phyloP scores from a whole-genome alignment of 2,888 invertebrate species.

The Chrysotoxum bicinctum region DNA sequence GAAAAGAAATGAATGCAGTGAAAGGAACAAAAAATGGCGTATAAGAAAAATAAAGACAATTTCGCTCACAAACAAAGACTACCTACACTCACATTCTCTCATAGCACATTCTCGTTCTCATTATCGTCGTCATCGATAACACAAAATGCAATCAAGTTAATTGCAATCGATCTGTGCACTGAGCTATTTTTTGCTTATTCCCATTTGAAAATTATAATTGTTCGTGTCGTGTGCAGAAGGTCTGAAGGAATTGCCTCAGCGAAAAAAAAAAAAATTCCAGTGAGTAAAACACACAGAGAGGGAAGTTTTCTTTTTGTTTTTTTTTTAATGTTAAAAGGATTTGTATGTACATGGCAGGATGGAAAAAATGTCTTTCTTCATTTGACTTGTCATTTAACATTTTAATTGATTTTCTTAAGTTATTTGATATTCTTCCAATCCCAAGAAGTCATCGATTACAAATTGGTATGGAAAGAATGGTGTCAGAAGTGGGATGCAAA shows the following conservation, averaged over 20 bases:
- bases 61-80: constrained; percentile 34
- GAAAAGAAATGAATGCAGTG: constrained; percentile 26
- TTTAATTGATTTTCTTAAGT: constrained; percentile 37
- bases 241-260: constrained; percentile 4
- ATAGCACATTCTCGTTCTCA: constrained; percentile 1
- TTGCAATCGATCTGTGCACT: constrained; percentile 67
- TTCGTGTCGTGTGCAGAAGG: constrained; percentile 26
- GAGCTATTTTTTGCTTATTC: constrained; percentile 19
- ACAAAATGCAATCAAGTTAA: constrained; percentile 69
- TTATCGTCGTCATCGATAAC: constrained; percentile 47
- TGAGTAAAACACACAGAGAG: background rate
- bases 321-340: constrained; percentile 1
- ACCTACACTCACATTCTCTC: constrained; percentile 1
- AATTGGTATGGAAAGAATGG: background rate
- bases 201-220: constrained; percentile 58
- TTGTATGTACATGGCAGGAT: constrained; percentile 7
- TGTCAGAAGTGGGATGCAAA: background rate
- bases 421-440: constrained; percentile 23
- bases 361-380: constrained; percentile 9
- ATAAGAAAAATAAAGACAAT: constrained; percentile 19
- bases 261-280: background rate
- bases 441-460: constrained; percentile 2
- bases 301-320: background rate
- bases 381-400: constrained; percentile 34
- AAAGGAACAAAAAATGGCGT: background rate